phyloP scores from a whole-genome alignment of 2,888 invertebrate genomes.

The Rhimphoctona megacephalus region DNA sequence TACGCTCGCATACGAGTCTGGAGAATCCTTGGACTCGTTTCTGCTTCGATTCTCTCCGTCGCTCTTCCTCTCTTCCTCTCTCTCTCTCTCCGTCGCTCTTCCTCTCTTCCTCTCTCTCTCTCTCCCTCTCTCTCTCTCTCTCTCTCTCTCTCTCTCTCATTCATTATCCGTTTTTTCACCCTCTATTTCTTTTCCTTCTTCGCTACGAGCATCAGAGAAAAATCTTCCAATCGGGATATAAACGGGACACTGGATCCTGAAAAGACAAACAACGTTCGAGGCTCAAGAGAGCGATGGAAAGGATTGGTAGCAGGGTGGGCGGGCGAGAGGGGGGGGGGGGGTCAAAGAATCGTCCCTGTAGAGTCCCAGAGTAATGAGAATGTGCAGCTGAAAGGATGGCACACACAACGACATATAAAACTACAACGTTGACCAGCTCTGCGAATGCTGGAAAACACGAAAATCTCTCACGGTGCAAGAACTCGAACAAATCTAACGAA shows the following conservation, averaged over 20 bases:
- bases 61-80: conserved; percentile 5
- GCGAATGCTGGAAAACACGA: conserved; percentile 30
- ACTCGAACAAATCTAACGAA: conserved; percentile 32
- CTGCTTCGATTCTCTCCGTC: conserved; percentile 29
- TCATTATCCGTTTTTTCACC: not conserved
- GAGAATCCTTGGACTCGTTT: conserved; percentile 44
- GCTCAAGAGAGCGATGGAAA: not conserved
- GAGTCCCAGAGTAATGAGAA: conserved; percentile 61
- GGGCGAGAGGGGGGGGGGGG: not conserved
- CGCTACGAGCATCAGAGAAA: not conserved
- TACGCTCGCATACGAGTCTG: conserved; percentile 18
- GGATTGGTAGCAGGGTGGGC: not conserved
- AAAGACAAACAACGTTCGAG: conserved; percentile 57
- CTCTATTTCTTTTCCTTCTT: not conserved
- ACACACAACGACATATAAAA: conserved; percentile 22
- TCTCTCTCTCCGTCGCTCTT: conserved; percentile 7
- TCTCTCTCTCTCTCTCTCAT: not conserved
- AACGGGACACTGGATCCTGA: conserved; percentile 38
- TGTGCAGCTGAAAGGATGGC: conserved; percentile 52
- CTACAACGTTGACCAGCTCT: conserved; percentile 10
- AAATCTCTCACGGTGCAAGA: conserved; percentile 35
- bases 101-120: conserved; percentile 1
- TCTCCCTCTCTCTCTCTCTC: conserved; percentile 3
- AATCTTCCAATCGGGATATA: conserved; percentile 15
- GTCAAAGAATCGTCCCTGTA: conserved; percentile 40